Evolutionary conservation across 2,888 invertebrate genomes (phyloP), one percentile per base, ranked within the genome.

Genomic region (Steinernema carpocapsae): DNA sequence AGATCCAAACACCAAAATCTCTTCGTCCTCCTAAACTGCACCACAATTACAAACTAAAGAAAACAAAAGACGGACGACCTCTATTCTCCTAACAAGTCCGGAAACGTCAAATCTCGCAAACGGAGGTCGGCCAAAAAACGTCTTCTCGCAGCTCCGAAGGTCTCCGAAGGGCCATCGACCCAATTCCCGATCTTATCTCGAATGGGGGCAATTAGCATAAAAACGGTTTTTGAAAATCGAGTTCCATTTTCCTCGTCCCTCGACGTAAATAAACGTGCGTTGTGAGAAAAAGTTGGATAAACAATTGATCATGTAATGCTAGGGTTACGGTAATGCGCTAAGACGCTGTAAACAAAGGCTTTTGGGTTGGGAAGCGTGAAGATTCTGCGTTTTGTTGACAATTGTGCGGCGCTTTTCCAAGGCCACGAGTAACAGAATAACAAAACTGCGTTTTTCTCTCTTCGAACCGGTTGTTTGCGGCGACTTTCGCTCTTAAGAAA

Each of bases 81-180:
- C n/a, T n/a, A n/a, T n/a, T n/a, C n/a, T n/a, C n/a, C n/a, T n/a
- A n/a, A n/a, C n/a, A n/a, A n/a, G n/a, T n/a, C n/a, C n/a, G n/a
- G n/a, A n/a, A n/a, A n/a, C n/a, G n/a, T n/a, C n/a, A n/a, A n/a
- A n/a, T n/a, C n/a, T n/a, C n/a, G n/a, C n/a, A n/a, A n/a, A n/a
- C 56, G 56, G 26, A 26, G 26, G 22, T 56, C 56, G 56, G 56
- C 56, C 56, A 56, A 56, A 56, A 56, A 56, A 56, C 24, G n/a
- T n/a, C n/a, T n/a, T n/a, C n/a, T n/a, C n/a, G n/a, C n/a, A n/a
- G n/a, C n/a, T n/a, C n/a, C 17, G 56, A 43, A 43, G 10, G 26
- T 56, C 56, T 10, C 26, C 56, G n/a, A 56, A 24, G 26, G 56
- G 56, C 56, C 17, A 17, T 56, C 56, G 56, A 56, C 56, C 56